Evolutionary conservation across 2,888 invertebrate species (phyloP).

Genomic region (Acrobasis suavella): DNA sequence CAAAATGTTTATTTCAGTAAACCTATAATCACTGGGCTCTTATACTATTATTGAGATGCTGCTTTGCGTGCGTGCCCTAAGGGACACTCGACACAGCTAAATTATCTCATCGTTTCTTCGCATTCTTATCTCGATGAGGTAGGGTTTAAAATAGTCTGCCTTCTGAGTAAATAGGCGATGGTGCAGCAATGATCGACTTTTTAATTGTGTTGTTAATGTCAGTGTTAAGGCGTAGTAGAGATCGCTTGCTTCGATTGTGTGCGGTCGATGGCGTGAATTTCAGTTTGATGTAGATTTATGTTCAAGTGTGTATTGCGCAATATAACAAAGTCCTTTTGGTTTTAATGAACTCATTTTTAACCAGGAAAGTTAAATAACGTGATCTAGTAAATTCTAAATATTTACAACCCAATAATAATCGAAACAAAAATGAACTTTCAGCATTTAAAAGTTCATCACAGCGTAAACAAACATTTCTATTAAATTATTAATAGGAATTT

Average conservation of each 20-base stretch:
- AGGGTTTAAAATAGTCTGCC: conserved; percentile 41
- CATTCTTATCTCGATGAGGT: conserved; percentile 36
- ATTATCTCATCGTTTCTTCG: conserved; percentile 20
- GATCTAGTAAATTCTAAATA: too few relatives aligned
- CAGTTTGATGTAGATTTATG: conserved; percentile 44
- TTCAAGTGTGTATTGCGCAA: neutral
- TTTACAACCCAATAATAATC: too few relatives aligned
- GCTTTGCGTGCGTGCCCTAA: conserved; percentile 67
- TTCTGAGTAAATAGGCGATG: conserved; percentile 26
- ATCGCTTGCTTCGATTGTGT: conserved; percentile 77
- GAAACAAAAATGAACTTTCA: too few relatives aligned
- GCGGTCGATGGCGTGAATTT: conserved; percentile 60
- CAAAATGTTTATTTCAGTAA: neutral
- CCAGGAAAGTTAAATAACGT: too few relatives aligned
- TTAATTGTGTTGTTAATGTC: conserved; percentile 80
- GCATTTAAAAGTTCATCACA: too few relatives aligned
- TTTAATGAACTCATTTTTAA: neutral
- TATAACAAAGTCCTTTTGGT: neutral
- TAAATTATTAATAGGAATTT: too few relatives aligned
- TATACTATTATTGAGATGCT: conserved; percentile 65
- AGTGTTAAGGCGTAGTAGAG: conserved; percentile 76
- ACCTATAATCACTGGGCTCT: neutral
- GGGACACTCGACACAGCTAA: conserved; percentile 46
- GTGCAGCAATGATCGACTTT: conserved; percentile 65
- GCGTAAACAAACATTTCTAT: too few relatives aligned